Base-by-base conservation (phyloP, 92 coral and sea anemone genomes). In the Chrysogorgia sp. region DNA sequence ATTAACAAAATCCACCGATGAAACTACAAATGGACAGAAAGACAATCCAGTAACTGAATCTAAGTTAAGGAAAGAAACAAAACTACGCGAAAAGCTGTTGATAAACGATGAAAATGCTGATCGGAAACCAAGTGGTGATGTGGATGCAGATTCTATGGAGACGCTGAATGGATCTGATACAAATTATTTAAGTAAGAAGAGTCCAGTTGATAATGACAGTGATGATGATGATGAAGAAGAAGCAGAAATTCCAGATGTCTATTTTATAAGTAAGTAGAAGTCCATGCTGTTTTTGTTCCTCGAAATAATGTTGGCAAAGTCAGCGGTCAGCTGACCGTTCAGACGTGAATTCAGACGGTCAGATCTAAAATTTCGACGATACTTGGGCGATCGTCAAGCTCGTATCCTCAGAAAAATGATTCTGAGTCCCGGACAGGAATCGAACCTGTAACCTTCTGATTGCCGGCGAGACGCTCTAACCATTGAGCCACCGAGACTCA, bases 181-280 rank as follows among this genome's bases (percentile, higher is more conserved):
- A 43, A 25, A 9, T 25, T 22, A 15, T 23, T 68, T 28, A 2
- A 10, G 58, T 68, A 47, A 68, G 29, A 47, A 68, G 22, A 10
- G 32, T 34, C 75, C 75, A 26, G 75, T 43, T 26, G 5, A 43
- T 2, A 17, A 32, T 32, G 28, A 61, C 29, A 61, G 68, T 49
- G 20, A 33, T 9, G 64, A 49, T 29, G 29, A 50, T n/a, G 40
- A 43, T 68, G 75, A 47, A 23, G 75, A 68, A 23, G n/a, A 43
- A 41, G 58, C 14, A 41, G 75, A 68, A 41, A 68, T 71, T 50
- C 78, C 78, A 28, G 78, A 50, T 34, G 78, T 71, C 20, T 71
- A 71, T 19, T 71, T 71, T 24, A 17, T 71, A 25, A 52, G 78
- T 71, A 71, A 71, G 78, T 71, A n/a, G n/a, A n/a, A n/a, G n/a